Conservation (phyloP, 92 coral and sea anemone genomes). For the Porites lobata region DNA sequence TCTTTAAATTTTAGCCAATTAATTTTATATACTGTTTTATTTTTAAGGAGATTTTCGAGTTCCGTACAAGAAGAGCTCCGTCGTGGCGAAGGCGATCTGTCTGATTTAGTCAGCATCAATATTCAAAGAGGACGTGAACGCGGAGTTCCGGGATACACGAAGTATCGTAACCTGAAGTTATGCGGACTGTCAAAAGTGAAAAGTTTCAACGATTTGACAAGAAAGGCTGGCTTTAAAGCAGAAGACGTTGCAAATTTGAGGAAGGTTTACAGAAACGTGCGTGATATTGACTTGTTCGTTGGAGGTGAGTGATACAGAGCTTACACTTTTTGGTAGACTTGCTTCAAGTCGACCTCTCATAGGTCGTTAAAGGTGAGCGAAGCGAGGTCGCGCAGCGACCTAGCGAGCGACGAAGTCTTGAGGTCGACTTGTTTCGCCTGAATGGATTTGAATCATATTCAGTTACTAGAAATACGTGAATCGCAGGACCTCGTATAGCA, state of each 20-base stretch:
- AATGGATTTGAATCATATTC: no score
- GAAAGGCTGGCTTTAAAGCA: conserved; percentile 5
- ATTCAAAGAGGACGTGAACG: conserved; percentile 34
- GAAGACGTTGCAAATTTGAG: neutral
- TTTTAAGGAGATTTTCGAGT: neutral
- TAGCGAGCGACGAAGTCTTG: no score
- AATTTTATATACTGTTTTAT: neutral
- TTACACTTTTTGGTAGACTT: neutral
- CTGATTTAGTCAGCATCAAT: conserved; percentile 7
- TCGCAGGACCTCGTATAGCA: no score
- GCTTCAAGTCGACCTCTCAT: neutral
- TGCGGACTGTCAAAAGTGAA: conserved; percentile 9
- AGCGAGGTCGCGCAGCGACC: no score
- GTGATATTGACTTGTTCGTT: conserved; percentile 80
- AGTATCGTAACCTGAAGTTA: conserved; percentile 1
- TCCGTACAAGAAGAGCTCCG: conserved; percentile 19
- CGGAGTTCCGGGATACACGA: neutral
- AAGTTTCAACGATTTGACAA: neutral
- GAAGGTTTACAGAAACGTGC: neutral
- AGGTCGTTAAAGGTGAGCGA: no score
- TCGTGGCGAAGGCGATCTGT: conserved; percentile 18
- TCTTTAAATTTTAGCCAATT: no score
- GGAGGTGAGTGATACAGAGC: conserved; percentile 56
- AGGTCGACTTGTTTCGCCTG: no score
- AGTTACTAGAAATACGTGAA: no score